Base-by-base conservation (phyloP, 1,140 invertebrate species). In the Microplitis demolitor region DNA sequence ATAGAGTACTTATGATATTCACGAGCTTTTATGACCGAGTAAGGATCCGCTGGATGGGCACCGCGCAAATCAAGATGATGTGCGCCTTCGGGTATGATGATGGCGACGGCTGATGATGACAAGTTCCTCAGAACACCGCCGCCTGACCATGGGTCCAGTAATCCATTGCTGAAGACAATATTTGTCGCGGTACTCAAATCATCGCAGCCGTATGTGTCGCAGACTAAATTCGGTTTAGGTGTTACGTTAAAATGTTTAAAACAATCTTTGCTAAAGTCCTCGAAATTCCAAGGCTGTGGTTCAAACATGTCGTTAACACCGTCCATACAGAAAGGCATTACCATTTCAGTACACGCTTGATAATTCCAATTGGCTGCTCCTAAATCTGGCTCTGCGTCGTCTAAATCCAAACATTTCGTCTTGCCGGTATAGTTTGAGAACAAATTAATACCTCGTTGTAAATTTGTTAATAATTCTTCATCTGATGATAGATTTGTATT, bases 271-370 rank as follows among this genome's bases (percentile, higher is more conserved):
- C 90, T 84, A 76, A 88, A 93, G 24, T 85, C 77, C 6, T 90
- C 89, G 39, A 94, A 90, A 86, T 97, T 90, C 96, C 96, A 98
- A 0, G 87, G 69, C 0, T 78, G 74, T 3, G 90, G 87, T 79
- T 95, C 93, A 85, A 97, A 98, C 92, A 99, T 96, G 77, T 96
- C 95, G 34, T 91, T 88, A 9, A 88, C 80, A 13, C 94, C 93
- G 77, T 93, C 91, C 4, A 90, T 87, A 84, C 97, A 98, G 86
- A 95, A 92, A 0, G 96, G 96, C 93, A 98, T 97, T 56, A 98
- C 92, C 93, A 99, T 97, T 87, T 99, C 97, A 34, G 96, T 97
- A 82, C 97, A 99, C 6, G 92, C 89, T 91, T 97, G 87, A 74
- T 85, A 89, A 78, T 78, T 61, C 96, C 96, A 98, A 4, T 91